A percentile compares a stretch with the other conserved stretches of the same genome.
These are phyloP conservation scores for Isoperla grammatica DNA, from an alignment of 2,888 invertebrate species.

Conservation along the genomic window DNA sequence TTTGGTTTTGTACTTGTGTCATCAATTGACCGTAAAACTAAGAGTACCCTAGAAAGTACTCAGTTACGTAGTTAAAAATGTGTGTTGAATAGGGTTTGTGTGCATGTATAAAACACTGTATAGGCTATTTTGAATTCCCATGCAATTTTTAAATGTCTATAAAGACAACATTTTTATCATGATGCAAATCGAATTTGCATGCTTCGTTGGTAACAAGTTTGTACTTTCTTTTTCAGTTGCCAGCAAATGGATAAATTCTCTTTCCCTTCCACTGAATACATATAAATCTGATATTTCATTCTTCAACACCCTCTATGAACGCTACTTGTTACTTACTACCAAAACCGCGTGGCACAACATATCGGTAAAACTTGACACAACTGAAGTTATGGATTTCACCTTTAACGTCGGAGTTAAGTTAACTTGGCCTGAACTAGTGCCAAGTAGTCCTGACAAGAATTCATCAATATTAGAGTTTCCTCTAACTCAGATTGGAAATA, in stretches of 20 bases:
- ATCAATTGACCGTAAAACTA: no score
- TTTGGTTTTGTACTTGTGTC: no score
- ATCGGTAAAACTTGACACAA: conserved; percentile 70
- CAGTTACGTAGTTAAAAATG: no score
- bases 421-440: conserved; percentile 58
- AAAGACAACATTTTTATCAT: no score
- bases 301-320: conserved; percentile 55
- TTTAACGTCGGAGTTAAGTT: conserved; percentile 58
- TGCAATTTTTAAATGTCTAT: no score
- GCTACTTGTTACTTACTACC: conserved; percentile 51
- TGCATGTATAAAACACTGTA: no score
- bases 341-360: conserved; percentile 57
- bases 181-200: no score
- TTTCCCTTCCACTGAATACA: conserved; percentile 57
- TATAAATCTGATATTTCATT: conserved; percentile 65
- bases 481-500: conserved; percentile 67
- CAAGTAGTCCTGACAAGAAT: conserved; percentile 39
- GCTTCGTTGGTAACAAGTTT: no score
- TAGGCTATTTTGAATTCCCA: no score
- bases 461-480: conserved; percentile 56
- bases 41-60: no score
- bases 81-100: no score
- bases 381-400: conserved; percentile 50
- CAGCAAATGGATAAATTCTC: conserved; percentile 61
- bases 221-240: conserved; percentile 47